phyloP scores from a whole-genome alignment of 35 echinoderm and acorn worm species.

The Patiria miniata region DNA sequence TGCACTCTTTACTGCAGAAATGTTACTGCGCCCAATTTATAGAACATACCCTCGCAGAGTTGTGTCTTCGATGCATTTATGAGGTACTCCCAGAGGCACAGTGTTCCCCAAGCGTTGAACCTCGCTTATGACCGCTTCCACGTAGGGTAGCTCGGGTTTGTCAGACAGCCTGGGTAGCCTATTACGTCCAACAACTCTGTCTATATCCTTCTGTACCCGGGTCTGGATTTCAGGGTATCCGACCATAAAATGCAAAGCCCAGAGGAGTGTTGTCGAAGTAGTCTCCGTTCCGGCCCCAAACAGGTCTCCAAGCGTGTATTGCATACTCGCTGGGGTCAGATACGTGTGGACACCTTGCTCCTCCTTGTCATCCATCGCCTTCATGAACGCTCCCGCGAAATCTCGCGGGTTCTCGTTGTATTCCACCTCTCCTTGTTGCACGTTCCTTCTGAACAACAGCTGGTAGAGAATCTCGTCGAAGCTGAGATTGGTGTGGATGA shows the following conservation, averaged over 20 bases:
- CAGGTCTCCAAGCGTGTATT: slow-evolving; percentile 1
- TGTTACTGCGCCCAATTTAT: too few species aligned
- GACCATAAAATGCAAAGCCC: slow-evolving; percentile 64
- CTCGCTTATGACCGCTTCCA: slow-evolving; percentile 50
- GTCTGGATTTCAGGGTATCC: slow-evolving; percentile 48
- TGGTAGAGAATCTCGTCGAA: background rate
- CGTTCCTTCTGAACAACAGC: background rate
- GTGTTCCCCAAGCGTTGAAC: slow-evolving; percentile 57
- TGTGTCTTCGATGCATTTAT: background rate
- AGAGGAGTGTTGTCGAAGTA: slow-evolving; percentile 39
- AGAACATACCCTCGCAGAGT: slow-evolving; percentile 2
- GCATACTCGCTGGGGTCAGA: background rate
- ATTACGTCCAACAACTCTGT: slow-evolving; percentile 51
- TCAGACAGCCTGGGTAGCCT: slow-evolving; percentile 32
- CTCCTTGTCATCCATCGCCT: background rate
- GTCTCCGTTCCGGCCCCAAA: slow-evolving; percentile 73
- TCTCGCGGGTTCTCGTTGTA: slow-evolving; percentile 17
- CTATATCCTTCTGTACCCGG: slow-evolving; percentile 59
- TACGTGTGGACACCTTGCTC: background rate
- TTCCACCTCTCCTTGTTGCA: background rate
- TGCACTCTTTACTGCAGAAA: too few species aligned
- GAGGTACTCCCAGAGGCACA: slow-evolving; percentile 64
- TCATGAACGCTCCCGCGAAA: slow-evolving; percentile 22
- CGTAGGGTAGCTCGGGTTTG: slow-evolving; percentile 39
- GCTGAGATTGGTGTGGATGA: background rate